These are phyloP conservation scores for Manacus vitellinus DNA, from an alignment of 2,113 vertebrate species.

Conservation along the genomic window DNA sequence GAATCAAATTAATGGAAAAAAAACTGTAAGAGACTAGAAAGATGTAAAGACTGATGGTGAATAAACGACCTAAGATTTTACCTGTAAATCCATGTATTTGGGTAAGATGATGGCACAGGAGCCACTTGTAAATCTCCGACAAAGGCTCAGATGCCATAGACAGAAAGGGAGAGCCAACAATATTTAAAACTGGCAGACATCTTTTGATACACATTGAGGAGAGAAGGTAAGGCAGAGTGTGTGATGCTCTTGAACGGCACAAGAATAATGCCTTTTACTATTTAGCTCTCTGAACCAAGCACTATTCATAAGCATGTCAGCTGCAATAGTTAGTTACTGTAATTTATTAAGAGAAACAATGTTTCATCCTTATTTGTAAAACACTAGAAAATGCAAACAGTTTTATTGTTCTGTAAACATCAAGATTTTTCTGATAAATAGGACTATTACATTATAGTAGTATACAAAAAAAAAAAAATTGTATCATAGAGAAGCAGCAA, in stretches of 20 bases:
- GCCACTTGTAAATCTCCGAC: not conserved
- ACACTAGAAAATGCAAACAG: not conserved
- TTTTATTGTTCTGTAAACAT: not conserved
- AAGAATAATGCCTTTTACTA: not conserved
- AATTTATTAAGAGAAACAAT: not conserved
- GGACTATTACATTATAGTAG: not conserved
- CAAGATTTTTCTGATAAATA: not conserved
- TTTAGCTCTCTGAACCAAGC: not conserved
- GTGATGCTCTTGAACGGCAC: not conserved
- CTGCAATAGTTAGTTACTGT: not conserved
- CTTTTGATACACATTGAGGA: not conserved
- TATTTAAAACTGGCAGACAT: not conserved
- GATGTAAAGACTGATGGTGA: not conserved
- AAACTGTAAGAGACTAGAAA: not conserved
- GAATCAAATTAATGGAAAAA: not conserved
- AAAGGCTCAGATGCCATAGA: not conserved
- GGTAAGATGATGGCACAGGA: not conserved
- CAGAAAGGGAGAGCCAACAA: not conserved
- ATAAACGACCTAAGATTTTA: not conserved
- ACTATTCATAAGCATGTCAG: not conserved
- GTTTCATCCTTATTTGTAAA: not conserved
- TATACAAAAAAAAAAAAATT: not conserved
- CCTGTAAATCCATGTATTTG: not conserved
- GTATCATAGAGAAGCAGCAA: not conserved
- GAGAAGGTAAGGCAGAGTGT: not conserved